These are phyloP conservation scores for Pampus argenteus DNA, from an alignment of 2,797 vertebrate species.

Conservation along the genomic window DNA sequence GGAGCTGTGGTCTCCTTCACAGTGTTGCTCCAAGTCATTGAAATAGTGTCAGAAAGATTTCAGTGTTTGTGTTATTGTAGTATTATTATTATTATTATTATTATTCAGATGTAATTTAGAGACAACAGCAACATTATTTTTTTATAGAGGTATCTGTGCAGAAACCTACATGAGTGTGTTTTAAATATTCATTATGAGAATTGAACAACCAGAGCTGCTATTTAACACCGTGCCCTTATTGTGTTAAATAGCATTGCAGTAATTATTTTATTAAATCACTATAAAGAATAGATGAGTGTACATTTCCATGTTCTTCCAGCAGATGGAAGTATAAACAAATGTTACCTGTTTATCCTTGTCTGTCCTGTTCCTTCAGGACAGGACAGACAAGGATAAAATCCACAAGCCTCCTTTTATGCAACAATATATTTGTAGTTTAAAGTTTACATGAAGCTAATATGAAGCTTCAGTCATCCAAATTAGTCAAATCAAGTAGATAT, in stretches of 20 bases:
- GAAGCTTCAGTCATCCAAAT: no score
- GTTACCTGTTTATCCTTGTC: neutral
- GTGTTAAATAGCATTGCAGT: no score
- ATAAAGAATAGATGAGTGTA: neutral
- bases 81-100: no score
- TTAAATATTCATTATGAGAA: neutral
- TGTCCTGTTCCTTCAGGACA: constrained; percentile 2
- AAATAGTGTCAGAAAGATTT: neutral
- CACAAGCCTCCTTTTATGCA: no score
- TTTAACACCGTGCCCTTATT: no score
- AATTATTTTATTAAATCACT: neutral
- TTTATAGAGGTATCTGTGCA: neutral
- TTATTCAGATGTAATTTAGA: constrained; percentile 6
- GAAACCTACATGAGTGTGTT: neutral
- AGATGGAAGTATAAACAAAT: constrained; percentile 66
- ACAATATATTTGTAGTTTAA: no score
- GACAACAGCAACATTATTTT: neutral
- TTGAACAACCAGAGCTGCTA: neutral
- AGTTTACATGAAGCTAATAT: no score
- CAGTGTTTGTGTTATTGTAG: neutral
- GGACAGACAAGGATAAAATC: no score
- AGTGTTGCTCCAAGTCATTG: neutral
- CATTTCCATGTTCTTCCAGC: constrained; percentile 59
- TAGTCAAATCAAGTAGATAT: no score
- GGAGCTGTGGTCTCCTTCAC: neutral